Conservation (phyloP, 1,140 invertebrate species). For the Ephestia elutella region DNA sequence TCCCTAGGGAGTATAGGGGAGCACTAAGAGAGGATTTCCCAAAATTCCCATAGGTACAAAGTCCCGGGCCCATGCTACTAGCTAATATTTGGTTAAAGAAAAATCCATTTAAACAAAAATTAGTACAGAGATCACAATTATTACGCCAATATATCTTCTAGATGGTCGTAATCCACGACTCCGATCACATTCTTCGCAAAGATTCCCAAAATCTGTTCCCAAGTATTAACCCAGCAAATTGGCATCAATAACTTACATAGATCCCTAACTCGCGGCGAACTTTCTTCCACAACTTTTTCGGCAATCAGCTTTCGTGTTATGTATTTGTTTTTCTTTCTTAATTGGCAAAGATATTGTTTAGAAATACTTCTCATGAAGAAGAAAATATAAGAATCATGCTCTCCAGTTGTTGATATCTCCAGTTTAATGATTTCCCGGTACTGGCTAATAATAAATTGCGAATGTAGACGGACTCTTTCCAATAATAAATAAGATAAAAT, state of each 20-base stretch:
- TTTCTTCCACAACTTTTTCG: background rate
- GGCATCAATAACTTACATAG: slow-evolving; percentile 3
- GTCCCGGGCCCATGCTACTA: too few relatives aligned
- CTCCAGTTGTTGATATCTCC: too few relatives aligned
- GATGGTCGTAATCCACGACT: background rate
- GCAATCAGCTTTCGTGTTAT: background rate
- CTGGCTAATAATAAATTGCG: too few relatives aligned
- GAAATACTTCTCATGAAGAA: background rate
- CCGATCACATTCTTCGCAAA: background rate
- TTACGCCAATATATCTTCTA: background rate
- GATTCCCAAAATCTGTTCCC: slow-evolving; percentile 4
- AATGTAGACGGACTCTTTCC: too few relatives aligned
- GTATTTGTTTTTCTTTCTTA: slow-evolving; percentile 2
- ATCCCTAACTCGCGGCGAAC: background rate
- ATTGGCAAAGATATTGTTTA: slow-evolving; percentile 1
- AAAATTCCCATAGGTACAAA: too few relatives aligned
- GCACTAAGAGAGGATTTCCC: too few relatives aligned
- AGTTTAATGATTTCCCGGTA: too few relatives aligned
- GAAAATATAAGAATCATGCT: too few relatives aligned
- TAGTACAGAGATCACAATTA: background rate
- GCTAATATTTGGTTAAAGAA: too few relatives aligned
- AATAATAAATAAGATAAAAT: too few relatives aligned
- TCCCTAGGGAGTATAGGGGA: too few relatives aligned
- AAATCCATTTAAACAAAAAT: background rate
- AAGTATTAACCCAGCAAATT: slow-evolving; percentile 2